Evolutionary conservation across 2,113 vertebrate species (phyloP), one percentile per base, ranked within the genome.

Genomic region (Podiceps cristatus): DNA sequence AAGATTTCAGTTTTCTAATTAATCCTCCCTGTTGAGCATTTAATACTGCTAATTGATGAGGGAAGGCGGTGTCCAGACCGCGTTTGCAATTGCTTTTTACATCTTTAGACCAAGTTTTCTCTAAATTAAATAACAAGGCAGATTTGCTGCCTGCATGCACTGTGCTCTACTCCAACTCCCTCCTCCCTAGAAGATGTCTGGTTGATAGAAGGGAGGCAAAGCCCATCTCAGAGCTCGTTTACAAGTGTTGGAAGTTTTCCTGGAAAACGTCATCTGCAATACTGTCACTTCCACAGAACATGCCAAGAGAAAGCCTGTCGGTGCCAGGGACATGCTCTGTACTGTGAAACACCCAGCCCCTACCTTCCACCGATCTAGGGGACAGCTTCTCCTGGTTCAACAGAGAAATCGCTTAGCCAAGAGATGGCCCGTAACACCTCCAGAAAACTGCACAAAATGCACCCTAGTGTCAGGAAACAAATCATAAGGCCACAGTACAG

Each of bases 1-100:
- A 95, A 92, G 56, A 92, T 80, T 93, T 74, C 83, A 58, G 71
- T 86, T 92, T 83, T 80, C 88, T 92, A 95, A 96, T 96, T 92
- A 94, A 92, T 90, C 63, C 59, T 94, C 90, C 95, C 93, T 74
- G 90, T 75, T 92, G 97, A 93, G 97, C 25, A 1, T 80, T 97
- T 95, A 96, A 94, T 74, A 63, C 63, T 0, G 1, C 67, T 96
- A 96, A 96, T 80, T 97, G 92, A 96, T 73, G 78, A 80, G 71
- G 11, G 69, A 58, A 94, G 62, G 74, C 17, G 0, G 81, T 58
- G 81, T 88, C 90, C 96, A 94, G 90, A 82, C 77, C 93, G 58
- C 0, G 0, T 49, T 31, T 90, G 62, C 53, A 73, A 91, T 25
- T 92, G 69, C 24, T 90, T 91, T 93, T 90, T 79, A 79, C 71